Conservation (phyloP, 2,113 vertebrate species). For the Hyla sarda region DNA sequence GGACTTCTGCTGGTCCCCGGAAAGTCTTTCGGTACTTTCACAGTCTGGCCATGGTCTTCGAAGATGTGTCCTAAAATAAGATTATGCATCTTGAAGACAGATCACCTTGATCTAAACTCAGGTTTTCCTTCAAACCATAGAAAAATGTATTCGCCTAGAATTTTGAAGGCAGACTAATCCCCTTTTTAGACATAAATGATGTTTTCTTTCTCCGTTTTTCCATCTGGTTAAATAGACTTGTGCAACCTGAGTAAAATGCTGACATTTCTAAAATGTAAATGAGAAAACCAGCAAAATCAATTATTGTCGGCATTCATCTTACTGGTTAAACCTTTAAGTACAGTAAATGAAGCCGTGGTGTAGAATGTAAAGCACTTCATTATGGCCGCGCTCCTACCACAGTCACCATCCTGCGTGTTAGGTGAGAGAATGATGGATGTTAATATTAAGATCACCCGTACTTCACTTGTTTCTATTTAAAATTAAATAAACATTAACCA, state of each 20-base stretch:
- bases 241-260: constrained; percentile 57
- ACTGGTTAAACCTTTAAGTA: constrained; percentile 34
- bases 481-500: background rate
- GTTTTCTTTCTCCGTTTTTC: constrained; percentile 43
- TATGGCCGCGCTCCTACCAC: background rate
- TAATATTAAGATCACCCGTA: background rate
- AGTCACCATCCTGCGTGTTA: background rate
- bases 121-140: background rate
- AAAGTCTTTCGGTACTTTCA: too few relatives aligned
- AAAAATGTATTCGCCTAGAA: background rate
- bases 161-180: background rate
- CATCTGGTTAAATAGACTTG: constrained; percentile 47
- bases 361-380: constrained; percentile 40
- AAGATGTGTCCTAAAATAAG: background rate
- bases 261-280: constrained; percentile 59
- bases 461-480: background rate
- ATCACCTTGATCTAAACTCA: background rate
- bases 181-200: constrained; percentile 37
- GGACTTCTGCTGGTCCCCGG: background rate
- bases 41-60: background rate
- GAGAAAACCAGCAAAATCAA: constrained; percentile 55
- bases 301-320: constrained; percentile 59
- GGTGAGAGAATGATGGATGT: background rate
- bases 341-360: constrained; percentile 20
- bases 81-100: background rate